A percentile compares a stretch with the other conserved stretches of the same genome.
phyloP scores from a whole-genome alignment of 2,888 invertebrate species.

The Aspidiotus destructor region DNA sequence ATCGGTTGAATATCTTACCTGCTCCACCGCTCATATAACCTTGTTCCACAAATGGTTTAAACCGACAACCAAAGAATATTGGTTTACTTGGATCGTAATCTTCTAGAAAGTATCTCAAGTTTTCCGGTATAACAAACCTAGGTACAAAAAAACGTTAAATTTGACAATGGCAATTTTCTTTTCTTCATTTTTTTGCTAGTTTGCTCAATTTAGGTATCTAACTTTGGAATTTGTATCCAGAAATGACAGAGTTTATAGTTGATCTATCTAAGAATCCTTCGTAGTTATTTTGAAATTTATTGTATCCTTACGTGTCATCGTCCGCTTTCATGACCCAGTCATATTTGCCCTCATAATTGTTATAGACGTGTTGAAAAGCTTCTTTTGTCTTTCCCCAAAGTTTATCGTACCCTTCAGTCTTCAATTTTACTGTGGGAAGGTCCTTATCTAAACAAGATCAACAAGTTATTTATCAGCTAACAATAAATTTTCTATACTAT shows the following conservation, averaged over 20 bases:
- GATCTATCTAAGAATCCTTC: too few relatives aligned
- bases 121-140: conserved; percentile 89
- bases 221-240: too few relatives aligned
- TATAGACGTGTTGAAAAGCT: conserved; percentile 79
- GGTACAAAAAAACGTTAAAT: conserved; percentile 38
- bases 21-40: conserved; percentile 91
- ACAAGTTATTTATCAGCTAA: too few relatives aligned
- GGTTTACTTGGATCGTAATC: conserved; percentile 63
- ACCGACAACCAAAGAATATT: conserved; percentile 82
- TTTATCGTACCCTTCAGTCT: conserved; percentile 82
- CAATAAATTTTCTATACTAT: too few relatives aligned
- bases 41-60: conserved; percentile 71
- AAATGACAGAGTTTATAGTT: too few relatives aligned
- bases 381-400: conserved; percentile 97
- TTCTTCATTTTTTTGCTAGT: too few relatives aligned
- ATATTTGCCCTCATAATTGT: conserved; percentile 70
- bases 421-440: conserved; percentile 64
- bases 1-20: conserved; percentile 37
- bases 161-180: not conserved
- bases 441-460: conserved; percentile 30
- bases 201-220: too few relatives aligned
- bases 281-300: not conserved
- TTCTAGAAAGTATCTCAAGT: conserved; percentile 81
- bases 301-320: conserved; percentile 72
- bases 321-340: conserved; percentile 99